phyloP scores from a whole-genome alignment of 1,140 invertebrate genomes.

The Monochamus saltuarius region DNA sequence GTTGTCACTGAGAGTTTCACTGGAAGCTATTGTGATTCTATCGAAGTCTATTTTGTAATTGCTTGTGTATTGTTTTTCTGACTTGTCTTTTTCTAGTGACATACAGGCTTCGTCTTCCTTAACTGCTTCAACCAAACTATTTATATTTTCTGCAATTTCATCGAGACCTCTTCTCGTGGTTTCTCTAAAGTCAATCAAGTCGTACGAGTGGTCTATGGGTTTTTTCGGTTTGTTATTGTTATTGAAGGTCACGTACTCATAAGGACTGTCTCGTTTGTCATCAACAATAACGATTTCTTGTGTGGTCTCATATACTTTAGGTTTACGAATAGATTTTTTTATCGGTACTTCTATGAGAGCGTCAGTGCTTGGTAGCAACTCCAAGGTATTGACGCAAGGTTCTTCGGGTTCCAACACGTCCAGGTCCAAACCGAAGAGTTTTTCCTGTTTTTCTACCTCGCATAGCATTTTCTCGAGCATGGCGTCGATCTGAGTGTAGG shows the following conservation, averaged over 20 bases:
- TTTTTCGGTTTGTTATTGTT: conserved; percentile 9
- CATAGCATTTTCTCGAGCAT: conserved; percentile 48
- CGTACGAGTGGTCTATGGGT: conserved; percentile 33
- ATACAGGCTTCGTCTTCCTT: conserved; percentile 37
- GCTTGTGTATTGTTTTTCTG: conserved; percentile 28
- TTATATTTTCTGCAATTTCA: conserved; percentile 26
- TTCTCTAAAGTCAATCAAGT: conserved; percentile 34
- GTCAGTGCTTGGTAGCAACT: conserved; percentile 44
- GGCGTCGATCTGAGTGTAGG: conserved; percentile 47
- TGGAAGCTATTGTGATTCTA: conserved; percentile 33
- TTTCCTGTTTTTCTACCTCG: conserved; percentile 47
- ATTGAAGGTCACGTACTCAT: conserved; percentile 32
- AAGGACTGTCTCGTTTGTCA: conserved; percentile 22
- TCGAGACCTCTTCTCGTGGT: conserved; percentile 6
- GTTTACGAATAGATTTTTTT: conserved; percentile 33
- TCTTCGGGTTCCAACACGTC: conserved; percentile 37
- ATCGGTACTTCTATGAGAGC: conserved; percentile 50
- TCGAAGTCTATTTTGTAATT: conserved; percentile 30
- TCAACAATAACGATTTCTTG: conserved; percentile 27
- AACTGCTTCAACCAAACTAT: conserved; percentile 33
- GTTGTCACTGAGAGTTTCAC: conserved; percentile 34
- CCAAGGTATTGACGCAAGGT: conserved; percentile 46
- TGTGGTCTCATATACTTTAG: conserved; percentile 33
- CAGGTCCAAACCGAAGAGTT: conserved; percentile 41
- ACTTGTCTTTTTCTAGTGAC: conserved; percentile 32